A percentile compares a stretch with the other conserved stretches of the same genome.
These are phyloP conservation scores for Lagopus leucura DNA, from an alignment of 2,113 vertebrate genomes.

Conservation along the genomic window DNA sequence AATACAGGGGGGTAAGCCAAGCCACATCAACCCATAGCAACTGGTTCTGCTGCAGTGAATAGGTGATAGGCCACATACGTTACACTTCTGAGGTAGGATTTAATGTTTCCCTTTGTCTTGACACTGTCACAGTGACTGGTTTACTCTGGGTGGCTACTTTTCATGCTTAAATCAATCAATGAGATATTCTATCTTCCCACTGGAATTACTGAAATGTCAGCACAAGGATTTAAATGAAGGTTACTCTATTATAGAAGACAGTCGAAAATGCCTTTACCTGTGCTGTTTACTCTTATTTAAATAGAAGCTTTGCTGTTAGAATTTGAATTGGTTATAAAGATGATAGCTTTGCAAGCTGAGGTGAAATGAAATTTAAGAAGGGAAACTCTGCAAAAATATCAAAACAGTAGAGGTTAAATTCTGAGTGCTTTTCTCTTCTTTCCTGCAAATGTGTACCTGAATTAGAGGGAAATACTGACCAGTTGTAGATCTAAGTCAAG, in stretches of 20 bases:
- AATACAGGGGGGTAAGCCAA: fast-evolving
- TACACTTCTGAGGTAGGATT: background rate
- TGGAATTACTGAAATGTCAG: background rate
- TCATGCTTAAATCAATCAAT: background rate
- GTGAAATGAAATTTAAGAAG: background rate
- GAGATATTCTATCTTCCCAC: background rate
- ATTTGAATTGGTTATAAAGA: background rate
- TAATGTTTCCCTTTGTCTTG: background rate
- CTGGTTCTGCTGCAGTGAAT: background rate
- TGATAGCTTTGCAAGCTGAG: background rate
- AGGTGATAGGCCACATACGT: background rate
- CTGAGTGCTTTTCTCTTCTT: background rate
- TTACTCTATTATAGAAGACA: background rate
- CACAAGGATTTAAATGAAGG: background rate
- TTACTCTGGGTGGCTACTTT: background rate
- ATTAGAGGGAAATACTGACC: background rate
- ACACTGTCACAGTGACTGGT: background rate
- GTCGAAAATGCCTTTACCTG: background rate
- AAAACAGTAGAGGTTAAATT: background rate
- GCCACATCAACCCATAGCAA: background rate
- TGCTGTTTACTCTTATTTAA: background rate
- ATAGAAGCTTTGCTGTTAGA: background rate
- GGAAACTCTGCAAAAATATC: background rate
- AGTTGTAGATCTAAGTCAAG: background rate
- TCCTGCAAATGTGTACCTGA: background rate